Conservation (phyloP, 1,140 invertebrate genomes). For the Heliconius melpomene region DNA sequence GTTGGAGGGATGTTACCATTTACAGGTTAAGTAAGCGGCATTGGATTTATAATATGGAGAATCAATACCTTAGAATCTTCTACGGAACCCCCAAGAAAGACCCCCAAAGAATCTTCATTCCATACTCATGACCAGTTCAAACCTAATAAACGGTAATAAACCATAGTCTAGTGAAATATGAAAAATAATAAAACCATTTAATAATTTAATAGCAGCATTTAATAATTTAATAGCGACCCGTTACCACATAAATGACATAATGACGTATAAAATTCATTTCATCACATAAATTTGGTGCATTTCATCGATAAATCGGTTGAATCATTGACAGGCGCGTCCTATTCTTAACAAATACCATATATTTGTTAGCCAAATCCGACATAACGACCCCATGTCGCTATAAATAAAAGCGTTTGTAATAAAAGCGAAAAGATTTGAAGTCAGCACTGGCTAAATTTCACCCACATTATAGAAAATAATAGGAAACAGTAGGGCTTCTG, state of each 20-base stretch:
- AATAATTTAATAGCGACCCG: not conserved
- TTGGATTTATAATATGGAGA: not conserved
- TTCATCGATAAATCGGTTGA: conserved; percentile 73
- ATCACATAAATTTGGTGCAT: conserved; percentile 62
- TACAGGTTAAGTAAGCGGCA: not conserved
- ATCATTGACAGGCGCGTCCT: conserved; percentile 74
- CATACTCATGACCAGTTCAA: not conserved
- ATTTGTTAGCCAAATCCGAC: conserved; percentile 79
- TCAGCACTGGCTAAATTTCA: conserved; percentile 74
- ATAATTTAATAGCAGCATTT: conserved; percentile 1
- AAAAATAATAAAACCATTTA: conserved; percentile 5
- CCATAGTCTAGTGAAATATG: not conserved
- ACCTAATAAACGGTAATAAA: not conserved
- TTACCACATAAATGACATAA: conserved; percentile 32
- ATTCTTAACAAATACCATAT: conserved; percentile 76
- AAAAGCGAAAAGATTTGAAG: conserved; percentile 72
- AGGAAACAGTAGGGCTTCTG: conserved; percentile 68
- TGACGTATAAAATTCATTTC: conserved; percentile 47
- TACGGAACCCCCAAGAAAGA: too few relatives aligned
- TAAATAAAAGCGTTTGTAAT: conserved; percentile 75
- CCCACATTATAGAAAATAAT: conserved; percentile 78
- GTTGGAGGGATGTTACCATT: too few relatives aligned
- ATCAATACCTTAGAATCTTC: not conserved
- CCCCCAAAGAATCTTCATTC: not conserved
- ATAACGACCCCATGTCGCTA: conserved; percentile 68